A percentile compares a stretch with the other conserved stretches of the same genome.
Conservation (phyloP, 2,888 invertebrate species). For the Cynaeus angustus region DNA sequence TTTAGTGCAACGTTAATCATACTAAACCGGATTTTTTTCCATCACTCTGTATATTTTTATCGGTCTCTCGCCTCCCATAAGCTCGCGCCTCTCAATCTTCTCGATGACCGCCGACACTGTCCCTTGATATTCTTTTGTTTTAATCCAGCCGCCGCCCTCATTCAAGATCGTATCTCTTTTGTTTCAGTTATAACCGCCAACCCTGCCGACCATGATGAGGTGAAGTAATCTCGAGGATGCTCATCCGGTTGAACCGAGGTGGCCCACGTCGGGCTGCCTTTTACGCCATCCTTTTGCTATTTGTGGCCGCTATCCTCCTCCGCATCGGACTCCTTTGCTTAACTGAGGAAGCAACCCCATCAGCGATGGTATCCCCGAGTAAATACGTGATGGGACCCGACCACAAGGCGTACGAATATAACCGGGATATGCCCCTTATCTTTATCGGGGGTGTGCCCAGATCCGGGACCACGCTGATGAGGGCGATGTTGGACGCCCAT, state of each 20-base stretch:
- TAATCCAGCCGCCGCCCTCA: not conserved
- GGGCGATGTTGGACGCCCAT: slow-evolving; percentile 99
- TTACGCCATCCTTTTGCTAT: slow-evolving; percentile 68
- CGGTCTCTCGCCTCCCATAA: not conserved
- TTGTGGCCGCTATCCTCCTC: slow-evolving; percentile 69
- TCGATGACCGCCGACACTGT: not conserved
- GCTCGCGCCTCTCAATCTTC: too few species aligned
- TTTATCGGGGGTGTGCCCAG: slow-evolving; percentile 99
- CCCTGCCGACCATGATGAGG: slow-evolving; percentile 47
- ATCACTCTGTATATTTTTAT: not conserved
- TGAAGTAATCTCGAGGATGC: slow-evolving; percentile 62
- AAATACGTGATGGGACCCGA: slow-evolving; percentile 79
- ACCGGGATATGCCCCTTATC: slow-evolving; percentile 93
- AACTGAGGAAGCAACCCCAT: slow-evolving; percentile 54
- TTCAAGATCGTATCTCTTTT: slow-evolving; percentile 17
- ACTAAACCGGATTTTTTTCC: too few species aligned
- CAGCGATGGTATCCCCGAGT: slow-evolving; percentile 69
- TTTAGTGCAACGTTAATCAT: too few species aligned
- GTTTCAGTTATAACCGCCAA: slow-evolving; percentile 36
- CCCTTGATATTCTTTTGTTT: slow-evolving; percentile 2
- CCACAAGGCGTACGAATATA: slow-evolving; percentile 82
- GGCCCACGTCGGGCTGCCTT: slow-evolving; percentile 69
- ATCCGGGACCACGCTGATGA: slow-evolving; percentile 97
- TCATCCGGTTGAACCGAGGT: slow-evolving; percentile 69
- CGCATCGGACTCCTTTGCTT: slow-evolving; percentile 71